Base-by-base conservation (phyloP, 23 tunicate genomes). In the Halocynthia roretzi region DNA sequence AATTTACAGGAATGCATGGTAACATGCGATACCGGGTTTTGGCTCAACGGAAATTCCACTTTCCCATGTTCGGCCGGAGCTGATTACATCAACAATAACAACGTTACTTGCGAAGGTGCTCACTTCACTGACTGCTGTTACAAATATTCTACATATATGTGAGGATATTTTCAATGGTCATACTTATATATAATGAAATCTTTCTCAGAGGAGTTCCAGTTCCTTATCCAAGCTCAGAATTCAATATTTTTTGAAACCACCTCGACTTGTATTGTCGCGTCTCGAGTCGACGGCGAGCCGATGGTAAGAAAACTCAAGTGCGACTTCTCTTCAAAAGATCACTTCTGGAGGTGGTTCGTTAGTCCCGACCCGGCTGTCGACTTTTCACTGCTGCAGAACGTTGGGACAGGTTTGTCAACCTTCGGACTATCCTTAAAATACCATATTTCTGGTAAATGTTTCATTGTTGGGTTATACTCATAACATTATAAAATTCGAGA, bases 131-230 rank as follows among this genome's bases (percentile, higher is more conserved):
- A 67, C 2, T 15, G 71, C 31, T n/a, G 31, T 15, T 15, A 15
- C 20, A 58, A 31, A 31, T 31, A 0, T 31, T 31, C 4, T 1
- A 31, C n/a, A 4, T 58, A 58, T 58, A 14, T 58, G 63, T 58
- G 63, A n/a, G 4, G 17, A 14, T 58, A 58, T 58, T 14, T 4
- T 58, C 4, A 58, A 1, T n/a, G 17, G 17, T 15, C 15, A 58
- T 58, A 58, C 63, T n/a, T 14, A 14, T 58, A n/a, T 58, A 58
- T 58, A 58, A 14, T 58, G 63, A 15, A 58, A 58, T 14, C 1
- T 31, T 31, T 9, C 56, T 53, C 78, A 74, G 78, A 74, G 78
- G 78, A 74, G 56, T 74, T 53, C 40, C 66, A 52, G 56, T 74
- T 74, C 78, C 78, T 22, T 8, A 14, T 74, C 23, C 55, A 74